Base-by-base conservation (phyloP, 2,113 vertebrate species). In the Alligator sinensis region DNA sequence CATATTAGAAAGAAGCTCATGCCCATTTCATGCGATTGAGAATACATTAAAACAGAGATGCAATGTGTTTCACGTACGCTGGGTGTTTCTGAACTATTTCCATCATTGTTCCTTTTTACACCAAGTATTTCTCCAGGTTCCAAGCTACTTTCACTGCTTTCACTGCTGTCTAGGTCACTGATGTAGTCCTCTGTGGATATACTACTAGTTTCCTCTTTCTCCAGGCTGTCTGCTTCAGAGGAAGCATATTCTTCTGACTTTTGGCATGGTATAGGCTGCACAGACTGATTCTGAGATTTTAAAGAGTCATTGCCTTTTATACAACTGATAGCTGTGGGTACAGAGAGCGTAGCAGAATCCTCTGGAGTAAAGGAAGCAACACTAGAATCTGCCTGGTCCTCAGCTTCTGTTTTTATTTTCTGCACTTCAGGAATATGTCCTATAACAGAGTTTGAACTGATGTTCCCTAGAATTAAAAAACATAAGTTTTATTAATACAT, bases 91-190 rank as follows among this genome's bases (percentile, higher is more conserved):
- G 96, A 93, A 79, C 9, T 84, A 85, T 90, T 75, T 10, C 94
- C 76, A 93, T 88, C 88, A 94, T 85, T 89, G 77, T 88, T 63
- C 21, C 84, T 59, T 92, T 98, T 98, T 80, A 98, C 96, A 30
- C 85, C 28, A 34, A 98, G 94, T 89, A 98, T 87, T 96, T 99
- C 98, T 86, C 97, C 98, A 60, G 97, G 97, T 97, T 99, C 98
- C 91, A 98, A 92, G 82, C 90, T 97, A 83, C 95, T 97, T 90
- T 96, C 97, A 62, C 94, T 97, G 82, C 91, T 97, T 90, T 97
- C 97, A 27, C 74, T 96, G 91, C 97, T 98, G 74, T 98, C 98
- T 21, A 95, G 72, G 78, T 98, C 96, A 60, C 97, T 98, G 90
- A 95, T 92, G 88, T 97, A 96, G 79, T 97, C 97, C 30, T 98